A percentile compares a stretch with the other conserved stretches of the same genome.
These are phyloP conservation scores for Esperia sulphurella DNA, from an alignment of 2,888 invertebrate species.

Conservation along the genomic window DNA sequence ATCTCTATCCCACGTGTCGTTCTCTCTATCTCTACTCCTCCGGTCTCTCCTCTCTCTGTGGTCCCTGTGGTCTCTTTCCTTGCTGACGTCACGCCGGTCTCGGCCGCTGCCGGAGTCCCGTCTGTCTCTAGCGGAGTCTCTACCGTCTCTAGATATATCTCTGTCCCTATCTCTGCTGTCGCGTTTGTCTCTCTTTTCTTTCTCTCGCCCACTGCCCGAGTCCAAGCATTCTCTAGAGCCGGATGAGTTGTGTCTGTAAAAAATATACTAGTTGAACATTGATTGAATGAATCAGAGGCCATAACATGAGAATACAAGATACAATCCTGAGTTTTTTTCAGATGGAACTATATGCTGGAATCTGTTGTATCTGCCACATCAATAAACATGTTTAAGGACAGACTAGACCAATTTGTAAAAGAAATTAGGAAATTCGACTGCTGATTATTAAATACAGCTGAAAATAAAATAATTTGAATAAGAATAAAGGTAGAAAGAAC, in stretches of 20 bases:
- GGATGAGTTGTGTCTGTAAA: slow-evolving; percentile 63
- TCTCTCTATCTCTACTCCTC: slow-evolving; percentile 60
- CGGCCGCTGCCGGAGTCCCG: slow-evolving; percentile 67
- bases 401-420: too few species aligned
- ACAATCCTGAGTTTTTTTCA: too few species aligned
- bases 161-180: slow-evolving; percentile 48
- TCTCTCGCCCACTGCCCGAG: slow-evolving; percentile 74
- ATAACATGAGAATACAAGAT: too few species aligned
- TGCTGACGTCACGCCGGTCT: slow-evolving; percentile 61
- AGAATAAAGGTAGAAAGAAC: too few species aligned
- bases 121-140: slow-evolving; percentile 56
- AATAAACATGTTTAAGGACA: too few species aligned
- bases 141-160: slow-evolving; percentile 55
- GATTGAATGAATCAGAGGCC: too few species aligned
- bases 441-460: too few species aligned
- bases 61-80: slow-evolving; percentile 50
- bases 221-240: slow-evolving; percentile 71
- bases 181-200: slow-evolving; percentile 65
- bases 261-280: too few species aligned
- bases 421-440: too few species aligned
- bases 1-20: slow-evolving; percentile 60
- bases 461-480: too few species aligned
- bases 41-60: slow-evolving; percentile 37
- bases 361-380: too few species aligned
- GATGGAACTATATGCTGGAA: too few species aligned